phyloP scores from a whole-genome alignment of 1,140 invertebrate species.

The Bombus vancouverensis region DNA sequence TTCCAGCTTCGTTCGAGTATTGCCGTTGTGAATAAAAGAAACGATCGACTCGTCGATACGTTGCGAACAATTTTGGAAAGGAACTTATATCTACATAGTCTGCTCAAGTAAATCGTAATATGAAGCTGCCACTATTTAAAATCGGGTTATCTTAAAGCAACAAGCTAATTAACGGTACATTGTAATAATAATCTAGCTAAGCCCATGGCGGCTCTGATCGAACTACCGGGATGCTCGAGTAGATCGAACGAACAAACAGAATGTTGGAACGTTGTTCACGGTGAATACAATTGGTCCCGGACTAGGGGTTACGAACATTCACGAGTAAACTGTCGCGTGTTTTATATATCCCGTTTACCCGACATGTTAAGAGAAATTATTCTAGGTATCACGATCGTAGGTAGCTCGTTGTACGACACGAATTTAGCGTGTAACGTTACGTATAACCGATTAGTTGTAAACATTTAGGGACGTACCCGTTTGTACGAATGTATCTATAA shows the following conservation, averaged over 20 bases:
- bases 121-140: conserved; percentile 74
- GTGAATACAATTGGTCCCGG: conserved; percentile 4
- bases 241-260: background rate
- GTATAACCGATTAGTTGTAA: conserved; percentile 56
- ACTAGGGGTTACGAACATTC: background rate
- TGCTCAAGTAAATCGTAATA: conserved; percentile 76
- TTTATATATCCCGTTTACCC: conserved; percentile 44
- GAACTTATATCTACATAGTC: conserved; percentile 65
- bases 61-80: background rate
- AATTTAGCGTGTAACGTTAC: conserved; percentile 57
- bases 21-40: background rate
- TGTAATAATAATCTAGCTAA: conserved; percentile 55
- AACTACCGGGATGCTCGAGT: background rate
- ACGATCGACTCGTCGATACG: background rate
- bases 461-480: conserved; percentile 58
- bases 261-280: background rate
- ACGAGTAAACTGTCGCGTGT: conserved; percentile 37
- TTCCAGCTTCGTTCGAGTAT: conserved; percentile 17
- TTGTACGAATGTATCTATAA: conserved; percentile 62
- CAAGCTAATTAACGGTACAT: conserved; percentile 60
- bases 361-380: conserved; percentile 56
- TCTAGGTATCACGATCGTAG: conserved; percentile 61
- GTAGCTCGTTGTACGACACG: conserved; percentile 61
- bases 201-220: background rate
- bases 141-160: conserved; percentile 64